Evolutionary conservation across 2,113 vertebrate species (phyloP), one percentile per base, ranked within the genome.

Genomic region (cattle (Bos taurus)): DNA sequence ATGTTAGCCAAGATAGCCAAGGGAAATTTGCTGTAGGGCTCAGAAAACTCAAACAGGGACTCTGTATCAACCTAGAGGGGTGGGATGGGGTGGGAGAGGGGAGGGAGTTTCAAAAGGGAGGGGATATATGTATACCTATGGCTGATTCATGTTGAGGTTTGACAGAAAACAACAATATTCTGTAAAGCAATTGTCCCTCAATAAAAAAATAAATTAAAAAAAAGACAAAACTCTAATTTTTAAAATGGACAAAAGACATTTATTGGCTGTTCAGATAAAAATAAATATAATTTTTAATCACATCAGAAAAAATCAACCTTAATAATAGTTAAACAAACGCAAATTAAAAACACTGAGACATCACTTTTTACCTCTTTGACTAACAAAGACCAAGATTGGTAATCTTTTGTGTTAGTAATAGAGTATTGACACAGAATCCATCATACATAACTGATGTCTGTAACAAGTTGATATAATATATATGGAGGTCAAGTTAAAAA

Each of bases 221-320:
- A 86, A 91, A 77, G 12, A 85, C 1, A 13, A 83, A 83, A 83
- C 6, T 7, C 25, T 56, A 33, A 36, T 56, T 82, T n/a, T 88
- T 52, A 88, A 94, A 93, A 86, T 86, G 11, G 3, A 2, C 40
- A 95, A 91, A 88, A 93, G n/a, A 46, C 7, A n/a, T 80, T 80
- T 21, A 33, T 30, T 85, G 15, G 78, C 40, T 85, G 7, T 36
- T 88, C 28, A 86, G 77, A 88, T 87, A 89, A 98, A 94, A 57
- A 52, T 56, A 92, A 92, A 52, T 57, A 80, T 15, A 81, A 36
- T 23, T 56, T 95, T 52, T 64, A 95, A 93, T 7, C 26, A 56
- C 43, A 36, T 77, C 9, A 54, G 36, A 90, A 81, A 30, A 59
- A 90, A 91, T 59, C 7, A 67, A 71, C n/a, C 17, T 91, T 92